Conservation (phyloP, 2,888 invertebrate genomes). For the Conops quadrifasciatus region DNA sequence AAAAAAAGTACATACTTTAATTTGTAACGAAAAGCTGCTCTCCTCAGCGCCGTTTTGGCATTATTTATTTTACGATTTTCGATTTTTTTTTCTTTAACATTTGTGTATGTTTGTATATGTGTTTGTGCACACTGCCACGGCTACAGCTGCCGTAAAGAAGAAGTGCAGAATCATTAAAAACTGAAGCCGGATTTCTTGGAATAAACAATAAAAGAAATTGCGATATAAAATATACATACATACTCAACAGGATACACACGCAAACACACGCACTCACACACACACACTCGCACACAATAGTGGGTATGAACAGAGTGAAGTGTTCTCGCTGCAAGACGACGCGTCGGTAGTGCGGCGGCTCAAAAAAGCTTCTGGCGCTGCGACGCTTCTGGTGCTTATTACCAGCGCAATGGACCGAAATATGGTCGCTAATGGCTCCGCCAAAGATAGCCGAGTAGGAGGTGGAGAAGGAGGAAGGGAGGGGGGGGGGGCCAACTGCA, state of each 20-base stretch:
- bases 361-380: background rate
- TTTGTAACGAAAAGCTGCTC: no score
- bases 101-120: no score
- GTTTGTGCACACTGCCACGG: no score
- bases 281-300: no score
- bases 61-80: no score
- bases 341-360: background rate
- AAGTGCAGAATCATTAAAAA: slow-evolving; percentile 33
- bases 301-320: background rate
- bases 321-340: background rate
- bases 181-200: slow-evolving; percentile 26
- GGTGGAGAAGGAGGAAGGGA: background rate
- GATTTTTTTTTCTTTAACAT: no score
- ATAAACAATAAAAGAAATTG: slow-evolving; percentile 26
- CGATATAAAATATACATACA: background rate
- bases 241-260: no score
- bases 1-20: no score
- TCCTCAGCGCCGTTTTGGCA: no score
- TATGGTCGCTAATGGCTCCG: slow-evolving; percentile 23
- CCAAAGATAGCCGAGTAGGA: slow-evolving; percentile 19
- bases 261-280: no score
- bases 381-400: background rate
- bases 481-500: background rate
- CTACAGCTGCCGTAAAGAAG: slow-evolving; percentile 8
- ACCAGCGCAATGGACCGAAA: slow-evolving; percentile 12